Evolutionary conservation across 2,113 vertebrate genomes (phyloP), one percentile per base, ranked within the genome.

Genomic region (Scomber japonicus): DNA sequence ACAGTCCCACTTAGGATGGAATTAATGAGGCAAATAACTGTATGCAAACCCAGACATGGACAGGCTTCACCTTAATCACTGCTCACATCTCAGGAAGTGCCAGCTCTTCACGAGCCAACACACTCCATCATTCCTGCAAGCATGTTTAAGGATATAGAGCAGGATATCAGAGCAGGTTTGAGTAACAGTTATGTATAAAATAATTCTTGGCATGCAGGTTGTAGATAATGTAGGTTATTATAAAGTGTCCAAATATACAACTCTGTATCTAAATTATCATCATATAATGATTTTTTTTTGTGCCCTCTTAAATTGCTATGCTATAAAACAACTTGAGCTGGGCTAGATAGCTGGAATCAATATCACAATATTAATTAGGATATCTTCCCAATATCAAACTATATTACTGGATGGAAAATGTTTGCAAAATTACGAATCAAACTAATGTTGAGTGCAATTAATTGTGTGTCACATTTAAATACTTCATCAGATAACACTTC

Each of bases 81-180:
- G 66, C 57, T 76, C 57, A 55, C 68, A 50, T 68, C 50, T 79
- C 46, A 48, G 24, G 57, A 31, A 35, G 50, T 30, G 71, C 49
- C 55, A 76, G 0, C 44, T 66, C 24, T 11, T 66, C 60, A 60
- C 31, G 19, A 67, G 53, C 55, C 17, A n/a, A 15, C 45, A 56
- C 48, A 35, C 53, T 75, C 53, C 15, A 54, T 86, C 21, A 44
- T 24, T 70, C 46, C 53, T 30, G 30, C 7, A 17, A 40, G 30
- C 45, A 44, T 56, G 67, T 83, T 73, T 67, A 10, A 67, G 49
- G 64, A 50, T 45, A 19, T 16, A 57, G 8, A 40, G 8, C 35
- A 40, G 35, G 35, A 40, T 30, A 60, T 77, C 46, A 60, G 35
- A 70, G 40, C 30, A 51, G 50, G 12, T 49, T 53, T 60, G 21